Conservation (phyloP, 1,140 invertebrate species). For the Pomacea maculata region DNA sequence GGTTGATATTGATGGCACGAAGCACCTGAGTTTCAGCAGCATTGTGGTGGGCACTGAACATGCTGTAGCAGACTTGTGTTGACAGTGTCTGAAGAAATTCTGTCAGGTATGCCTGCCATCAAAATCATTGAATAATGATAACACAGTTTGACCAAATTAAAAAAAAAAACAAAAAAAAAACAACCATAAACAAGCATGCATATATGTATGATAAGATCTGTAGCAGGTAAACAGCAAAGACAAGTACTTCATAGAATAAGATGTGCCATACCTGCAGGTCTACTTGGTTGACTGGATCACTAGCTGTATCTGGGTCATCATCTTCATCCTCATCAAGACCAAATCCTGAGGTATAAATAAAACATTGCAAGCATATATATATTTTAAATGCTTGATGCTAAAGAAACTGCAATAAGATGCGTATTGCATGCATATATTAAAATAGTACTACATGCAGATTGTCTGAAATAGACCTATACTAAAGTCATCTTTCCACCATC, state of each 20-base stretch:
- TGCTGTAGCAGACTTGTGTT: slow-evolving; percentile 57
- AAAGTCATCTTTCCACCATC: neutral
- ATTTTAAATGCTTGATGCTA: no score
- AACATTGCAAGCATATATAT: no score
- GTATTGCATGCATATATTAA: no score
- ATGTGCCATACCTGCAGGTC: slow-evolving; percentile 56
- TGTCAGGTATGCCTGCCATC: slow-evolving; percentile 59
- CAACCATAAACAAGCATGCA: no score
- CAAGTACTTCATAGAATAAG: no score
- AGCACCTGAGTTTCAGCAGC: slow-evolving; percentile 59
- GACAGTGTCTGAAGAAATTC: slow-evolving; percentile 62
- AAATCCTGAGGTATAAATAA: slow-evolving; percentile 15
- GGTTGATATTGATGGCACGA: slow-evolving; percentile 57
- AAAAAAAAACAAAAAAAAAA: no score
- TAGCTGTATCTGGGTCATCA: slow-evolving; percentile 63
- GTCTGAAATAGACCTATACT: neutral
- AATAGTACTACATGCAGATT: neutral
- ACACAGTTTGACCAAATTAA: no score
- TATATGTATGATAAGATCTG: no score
- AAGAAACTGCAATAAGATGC: no score
- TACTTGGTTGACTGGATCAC: slow-evolving; percentile 63
- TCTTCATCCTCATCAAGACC: slow-evolving; percentile 51
- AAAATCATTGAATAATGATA: slow-evolving; percentile 9
- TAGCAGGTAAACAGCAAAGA: neutral
- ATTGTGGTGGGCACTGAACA: slow-evolving; percentile 62